Percentiles rank a stretch among this genome's conserved stretches.
Evolutionary conservation across 2,113 vertebrate species (phyloP).

Genomic region (Aegotheles bennettii): DNA sequence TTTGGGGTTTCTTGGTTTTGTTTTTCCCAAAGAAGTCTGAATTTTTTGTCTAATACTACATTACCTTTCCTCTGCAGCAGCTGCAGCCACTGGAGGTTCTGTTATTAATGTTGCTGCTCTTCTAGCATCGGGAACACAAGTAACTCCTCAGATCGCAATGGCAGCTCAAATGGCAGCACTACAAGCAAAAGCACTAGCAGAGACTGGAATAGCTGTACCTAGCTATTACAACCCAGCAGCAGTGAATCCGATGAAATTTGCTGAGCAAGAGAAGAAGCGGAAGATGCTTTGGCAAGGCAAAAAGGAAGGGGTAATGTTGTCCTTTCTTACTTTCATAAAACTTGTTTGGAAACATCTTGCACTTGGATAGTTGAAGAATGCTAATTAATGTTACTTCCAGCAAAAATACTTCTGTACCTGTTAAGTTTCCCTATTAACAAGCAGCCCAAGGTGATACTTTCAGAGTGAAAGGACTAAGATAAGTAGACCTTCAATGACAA

Average conservation of each 20-base stretch:
- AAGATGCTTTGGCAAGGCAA: constrained; percentile 99
- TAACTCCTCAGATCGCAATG: constrained; percentile 98
- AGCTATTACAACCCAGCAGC: constrained; percentile 97
- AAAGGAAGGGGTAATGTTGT: constrained; percentile 88
- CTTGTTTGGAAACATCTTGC: not conserved
- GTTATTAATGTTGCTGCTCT: constrained; percentile 94
- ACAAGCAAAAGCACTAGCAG: constrained; percentile 93
- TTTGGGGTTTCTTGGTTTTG: too few relatives aligned
- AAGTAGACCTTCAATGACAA: not conserved
- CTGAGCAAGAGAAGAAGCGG: constrained; percentile 95
- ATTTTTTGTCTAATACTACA: not conserved
- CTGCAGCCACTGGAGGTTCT: constrained; percentile 80
- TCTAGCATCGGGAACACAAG: constrained; percentile 94
- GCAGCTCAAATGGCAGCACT: constrained; percentile 97
- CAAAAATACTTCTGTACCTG: not conserved
- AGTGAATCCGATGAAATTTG: constrained; percentile 96
- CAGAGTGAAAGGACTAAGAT: not conserved
- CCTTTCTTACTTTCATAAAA: not conserved
- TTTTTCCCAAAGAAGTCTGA: not conserved
- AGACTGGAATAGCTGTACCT: constrained; percentile 96
- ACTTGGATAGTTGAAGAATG: not conserved
- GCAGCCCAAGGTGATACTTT: not conserved
- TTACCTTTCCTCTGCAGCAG: constrained; percentile 49
- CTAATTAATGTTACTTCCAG: not conserved
- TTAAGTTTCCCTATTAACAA: not conserved